Percentiles rank a stretch among this genome's conserved stretches.
These are phyloP conservation scores for Sitobion miscanthi DNA, from an alignment of 1,140 invertebrate genomes.

Conservation along the genomic window DNA sequence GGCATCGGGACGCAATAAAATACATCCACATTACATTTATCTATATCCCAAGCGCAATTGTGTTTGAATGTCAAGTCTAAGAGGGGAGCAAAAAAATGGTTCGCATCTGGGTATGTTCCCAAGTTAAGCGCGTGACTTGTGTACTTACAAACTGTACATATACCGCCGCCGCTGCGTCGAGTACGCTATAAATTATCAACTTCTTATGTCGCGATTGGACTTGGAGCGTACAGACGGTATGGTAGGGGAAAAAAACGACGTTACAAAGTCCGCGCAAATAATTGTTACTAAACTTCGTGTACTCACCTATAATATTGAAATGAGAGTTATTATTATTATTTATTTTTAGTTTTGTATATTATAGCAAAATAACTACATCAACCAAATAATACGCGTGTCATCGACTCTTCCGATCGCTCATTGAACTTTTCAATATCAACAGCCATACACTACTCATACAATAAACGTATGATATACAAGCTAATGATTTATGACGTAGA, in stretches of 20 bases:
- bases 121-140: constrained; percentile 27
- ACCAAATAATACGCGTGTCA: not conserved
- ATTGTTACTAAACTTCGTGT: not conserved
- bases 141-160: constrained; percentile 13
- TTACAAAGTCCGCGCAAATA: not conserved
- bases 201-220: not conserved
- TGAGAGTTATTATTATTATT: not conserved
- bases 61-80: constrained; percentile 34
- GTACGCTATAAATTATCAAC: constrained; percentile 29
- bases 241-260: not conserved
- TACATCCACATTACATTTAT: constrained; percentile 21
- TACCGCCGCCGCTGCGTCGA: not conserved
- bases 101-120: constrained; percentile 10
- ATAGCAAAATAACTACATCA: not conserved
- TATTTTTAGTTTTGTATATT: not conserved
- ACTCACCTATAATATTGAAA: not conserved
- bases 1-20: constrained; percentile 10
- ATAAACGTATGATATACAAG: too few relatives aligned
- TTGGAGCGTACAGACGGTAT: not conserved
- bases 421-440: not conserved
- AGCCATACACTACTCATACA: too few relatives aligned
- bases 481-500: not conserved
- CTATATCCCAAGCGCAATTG: not conserved
- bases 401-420: not conserved
- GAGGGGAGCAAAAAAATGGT: not conserved